Base-by-base conservation (phyloP, 1,140 invertebrate genomes). In the Laodelphax striatellus region DNA sequence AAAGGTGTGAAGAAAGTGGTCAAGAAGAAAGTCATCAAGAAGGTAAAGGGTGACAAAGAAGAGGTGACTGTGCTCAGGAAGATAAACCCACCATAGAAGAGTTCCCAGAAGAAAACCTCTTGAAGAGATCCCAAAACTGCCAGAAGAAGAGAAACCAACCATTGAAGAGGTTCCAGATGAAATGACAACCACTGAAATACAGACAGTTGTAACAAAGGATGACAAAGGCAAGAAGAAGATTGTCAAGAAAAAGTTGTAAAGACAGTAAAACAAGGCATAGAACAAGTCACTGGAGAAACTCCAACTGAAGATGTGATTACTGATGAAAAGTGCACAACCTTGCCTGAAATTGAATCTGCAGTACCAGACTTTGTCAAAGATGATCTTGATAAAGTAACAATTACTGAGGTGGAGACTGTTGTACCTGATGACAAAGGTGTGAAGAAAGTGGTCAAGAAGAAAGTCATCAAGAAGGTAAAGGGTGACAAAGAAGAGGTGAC, bases 351-450 rank as follows among this genome's bases (percentile, higher is more conserved):
- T 8, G 52, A 61, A 11, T 54, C 14, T 11, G 42, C 62, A 61
- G 52, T 63, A 42, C 55, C 65, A 44, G 55, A 58, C 52, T 28
- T 55, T 54, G 44, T 64, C 3, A 62, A 67, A 62, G 63, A 70
- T 16, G 57, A 63, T 19, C 60, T 60, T 28, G 62, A 64, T 28
- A 71, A 75, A 61, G 70, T 74, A 6, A 70, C 70, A 5, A 66
- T 76, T 0, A 72, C 75, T 14, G 72, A 79, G 61, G 71, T 73
- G n/a, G 68, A 55, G 19, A 58, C 55, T 66, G 68, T 8, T 38
- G 67, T 58, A 57, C 64, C 14, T 64, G 62, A 50, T 64, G 61
- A 58, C 4, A 67, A 72, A 58, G 65, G 67, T 5, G 55, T 65
- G 24, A 50, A 64, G 41, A 62, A 60, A 34, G 43, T 22, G 44